Base-by-base conservation (phyloP, 2,888 invertebrate species). In the Eucera pruinosa region DNA sequence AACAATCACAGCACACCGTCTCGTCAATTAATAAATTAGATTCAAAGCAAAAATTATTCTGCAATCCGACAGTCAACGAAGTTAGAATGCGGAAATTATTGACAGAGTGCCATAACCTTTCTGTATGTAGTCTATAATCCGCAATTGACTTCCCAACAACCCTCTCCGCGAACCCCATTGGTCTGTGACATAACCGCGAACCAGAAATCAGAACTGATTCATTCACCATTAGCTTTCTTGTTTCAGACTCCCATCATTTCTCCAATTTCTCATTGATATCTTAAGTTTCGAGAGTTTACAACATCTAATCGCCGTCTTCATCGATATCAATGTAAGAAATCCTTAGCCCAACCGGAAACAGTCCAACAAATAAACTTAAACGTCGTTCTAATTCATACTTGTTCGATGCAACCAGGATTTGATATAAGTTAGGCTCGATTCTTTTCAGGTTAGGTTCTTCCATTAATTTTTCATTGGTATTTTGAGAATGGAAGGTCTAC, bases 1-100 rank as follows among this genome's bases (percentile, higher is more conserved):
- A 39, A 41, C 39, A 13, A 36, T 62, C 61, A 36, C 48, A 15
- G 25, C 39, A 27, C 52, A 20, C 41, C 30, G 15, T 61, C 36
- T 33, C 25, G 27, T 20, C 7, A 9, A 30, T 15, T 15, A 11
- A 3, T 15, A 1, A 11, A 13, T 39, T 13, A 20, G 9, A 36
- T 18, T 18, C 36, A n/a, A n/a, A n/a, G 47, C 36, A 15, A 11
- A 15, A 20, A 33, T 13, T 15, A 9, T 15, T 54, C 33, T 3
- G 3, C 7, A 11, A 50, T n/a, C n/a, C 11, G 18, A n/a, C 11
- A 13, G 23, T 43, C 43, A 20, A 15, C 9, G 6, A 11, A 18
- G 25, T 39, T 13, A 3, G 25, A 48, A 50, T 41, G 41, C 50
- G 27, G 27, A 1, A 4, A 39, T 50, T 48, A 62, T 36, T 18